A percentile compares a stretch with the other conserved stretches of the same genome.
Conservation (phyloP, 1,140 invertebrate species). For the Microplitis mediator region DNA sequence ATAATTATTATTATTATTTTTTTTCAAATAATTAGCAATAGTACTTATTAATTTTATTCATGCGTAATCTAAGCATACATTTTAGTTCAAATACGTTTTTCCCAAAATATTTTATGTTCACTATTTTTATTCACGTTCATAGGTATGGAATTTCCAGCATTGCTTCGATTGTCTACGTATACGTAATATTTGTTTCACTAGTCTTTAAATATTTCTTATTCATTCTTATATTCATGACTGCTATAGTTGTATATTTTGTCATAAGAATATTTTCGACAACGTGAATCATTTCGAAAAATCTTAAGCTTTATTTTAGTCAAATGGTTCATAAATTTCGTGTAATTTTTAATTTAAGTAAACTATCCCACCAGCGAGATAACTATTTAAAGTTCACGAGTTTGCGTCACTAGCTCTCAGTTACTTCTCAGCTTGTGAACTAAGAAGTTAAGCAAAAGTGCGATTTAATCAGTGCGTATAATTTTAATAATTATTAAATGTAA, state of each 20-base stretch:
- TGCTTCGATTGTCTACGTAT: too few species aligned
- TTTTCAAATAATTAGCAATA: too few species aligned
- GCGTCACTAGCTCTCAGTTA: not conserved
- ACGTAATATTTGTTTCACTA: too few species aligned
- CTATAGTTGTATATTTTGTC: not conserved
- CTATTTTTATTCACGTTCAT: too few species aligned
- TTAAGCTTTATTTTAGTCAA: constrained; percentile 12
- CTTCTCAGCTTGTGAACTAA: not conserved
- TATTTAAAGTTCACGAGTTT: not conserved
- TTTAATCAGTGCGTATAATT: not conserved
- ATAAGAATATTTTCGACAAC: not conserved
- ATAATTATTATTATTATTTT: too few species aligned
- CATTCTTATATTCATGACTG: not conserved
- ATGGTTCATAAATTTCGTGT: constrained; percentile 10
- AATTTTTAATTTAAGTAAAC: not conserved
- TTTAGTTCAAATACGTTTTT: too few species aligned
- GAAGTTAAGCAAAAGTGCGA: not conserved
- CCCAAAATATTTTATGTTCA: too few species aligned
- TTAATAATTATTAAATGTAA: not conserved
- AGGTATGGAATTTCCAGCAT: too few species aligned
- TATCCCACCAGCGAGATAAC: not conserved
- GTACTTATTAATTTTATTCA: too few species aligned
- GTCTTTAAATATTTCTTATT: too few species aligned
- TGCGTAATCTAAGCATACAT: too few species aligned
- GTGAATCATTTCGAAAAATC: constrained; percentile 9